phyloP scores from a whole-genome alignment of 2,888 invertebrate species.

The Lycia hirtaria region DNA sequence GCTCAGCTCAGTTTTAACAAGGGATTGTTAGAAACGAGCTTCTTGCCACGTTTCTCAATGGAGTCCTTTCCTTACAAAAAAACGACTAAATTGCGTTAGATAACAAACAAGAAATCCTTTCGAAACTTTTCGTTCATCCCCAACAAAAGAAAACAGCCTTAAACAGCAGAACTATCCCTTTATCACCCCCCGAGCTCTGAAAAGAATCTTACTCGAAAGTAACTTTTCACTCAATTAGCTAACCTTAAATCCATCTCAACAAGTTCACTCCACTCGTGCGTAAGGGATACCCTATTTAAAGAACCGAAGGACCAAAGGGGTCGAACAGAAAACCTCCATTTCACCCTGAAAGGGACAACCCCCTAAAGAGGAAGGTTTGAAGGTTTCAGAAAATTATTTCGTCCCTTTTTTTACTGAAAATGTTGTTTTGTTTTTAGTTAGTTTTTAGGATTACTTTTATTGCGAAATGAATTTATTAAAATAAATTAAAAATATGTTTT shows the following conservation, averaged over 20 bases:
- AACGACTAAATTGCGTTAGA: too few species aligned
- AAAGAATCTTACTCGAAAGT: conserved; percentile 10
- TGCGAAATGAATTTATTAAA: too few species aligned
- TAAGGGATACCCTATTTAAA: conserved; percentile 32
- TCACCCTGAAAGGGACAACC: background rate
- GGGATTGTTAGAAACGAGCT: too few species aligned
- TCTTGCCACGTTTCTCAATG: too few species aligned
- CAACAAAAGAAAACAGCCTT: background rate
- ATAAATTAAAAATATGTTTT: too few species aligned
- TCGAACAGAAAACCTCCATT: conserved; percentile 1
- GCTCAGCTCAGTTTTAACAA: too few species aligned
- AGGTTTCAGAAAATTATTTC: conserved; percentile 38
- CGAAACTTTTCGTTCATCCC: background rate
- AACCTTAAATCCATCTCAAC: conserved; percentile 27
- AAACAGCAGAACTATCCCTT: background rate
- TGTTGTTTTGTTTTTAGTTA: conserved; percentile 9
- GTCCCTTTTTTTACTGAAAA: conserved; percentile 4
- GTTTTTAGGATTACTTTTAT: background rate
- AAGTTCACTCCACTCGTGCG: conserved; percentile 31
- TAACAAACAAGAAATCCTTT: too few species aligned
- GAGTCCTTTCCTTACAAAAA: too few species aligned
- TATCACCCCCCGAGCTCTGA: background rate
- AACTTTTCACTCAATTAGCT: conserved; percentile 32
- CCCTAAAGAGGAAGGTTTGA: conserved; percentile 2
- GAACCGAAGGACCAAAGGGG: conserved; percentile 14